Evolutionary conservation across 2,888 invertebrate species (phyloP).

Genomic region (Prosopocoilus inquinatus): DNA sequence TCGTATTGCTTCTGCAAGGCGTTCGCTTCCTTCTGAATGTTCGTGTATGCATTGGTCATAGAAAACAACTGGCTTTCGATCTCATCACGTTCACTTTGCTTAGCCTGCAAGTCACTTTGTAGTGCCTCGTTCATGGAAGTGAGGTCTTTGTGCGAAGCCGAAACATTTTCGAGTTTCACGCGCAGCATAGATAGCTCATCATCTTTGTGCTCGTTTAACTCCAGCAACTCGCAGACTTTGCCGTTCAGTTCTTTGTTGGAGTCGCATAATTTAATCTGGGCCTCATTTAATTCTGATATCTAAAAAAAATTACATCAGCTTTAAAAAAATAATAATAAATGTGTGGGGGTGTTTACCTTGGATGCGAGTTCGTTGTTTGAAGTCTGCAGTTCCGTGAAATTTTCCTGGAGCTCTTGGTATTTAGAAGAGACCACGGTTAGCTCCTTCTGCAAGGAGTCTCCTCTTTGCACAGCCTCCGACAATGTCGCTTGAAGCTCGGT

Average conservation of each 20-base stretch:
- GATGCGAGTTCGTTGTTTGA: constrained; percentile 14
- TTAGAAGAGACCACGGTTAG: constrained; percentile 7
- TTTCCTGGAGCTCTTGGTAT: constrained; percentile 14
- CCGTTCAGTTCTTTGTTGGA: not conserved
- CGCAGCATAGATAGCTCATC: not conserved
- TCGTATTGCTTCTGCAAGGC: constrained; percentile 16
- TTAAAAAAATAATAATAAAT: not conserved
- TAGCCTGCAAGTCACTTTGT: not conserved
- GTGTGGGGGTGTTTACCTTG: constrained; percentile 13
- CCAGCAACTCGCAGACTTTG: not conserved
- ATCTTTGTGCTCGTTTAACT: constrained; percentile 6
- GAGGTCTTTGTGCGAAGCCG: not conserved
- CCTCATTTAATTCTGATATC: constrained; percentile 4
- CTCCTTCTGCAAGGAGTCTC: constrained; percentile 14
- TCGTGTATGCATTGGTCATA: constrained; percentile 4
- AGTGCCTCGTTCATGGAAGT: not conserved
- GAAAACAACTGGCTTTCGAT: not conserved
- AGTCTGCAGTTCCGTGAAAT: constrained; percentile 14
- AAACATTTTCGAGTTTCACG: not conserved
- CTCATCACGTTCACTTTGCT: not conserved
- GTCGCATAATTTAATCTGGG: not conserved
- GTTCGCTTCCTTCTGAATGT: constrained; percentile 8
- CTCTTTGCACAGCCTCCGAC: constrained; percentile 16
- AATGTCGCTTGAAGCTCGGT: constrained; percentile 30
- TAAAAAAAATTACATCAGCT: not conserved